A percentile compares a stretch with the other conserved stretches of the same genome.
Conservation (phyloP, 2,113 vertebrate species). For the Psephotus haematonotus region DNA sequence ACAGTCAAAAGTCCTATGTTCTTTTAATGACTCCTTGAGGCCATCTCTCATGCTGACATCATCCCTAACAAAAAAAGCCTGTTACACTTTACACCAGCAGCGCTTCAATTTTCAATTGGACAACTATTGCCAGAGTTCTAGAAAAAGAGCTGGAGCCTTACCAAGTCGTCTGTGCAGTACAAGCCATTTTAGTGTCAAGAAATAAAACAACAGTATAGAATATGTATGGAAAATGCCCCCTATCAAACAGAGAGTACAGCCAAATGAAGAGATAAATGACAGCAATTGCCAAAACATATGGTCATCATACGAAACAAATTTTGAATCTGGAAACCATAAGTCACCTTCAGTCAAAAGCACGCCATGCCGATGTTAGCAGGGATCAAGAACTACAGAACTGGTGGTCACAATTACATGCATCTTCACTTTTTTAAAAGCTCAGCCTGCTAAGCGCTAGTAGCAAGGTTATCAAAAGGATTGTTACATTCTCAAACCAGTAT, state of each 20-base stretch:
- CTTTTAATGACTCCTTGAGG: slow-evolving; percentile 75
- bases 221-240: slow-evolving; percentile 30
- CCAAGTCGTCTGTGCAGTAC: slow-evolving; percentile 23
- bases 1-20: slow-evolving; percentile 71
- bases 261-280: slow-evolving; percentile 20
- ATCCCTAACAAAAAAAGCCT: slow-evolving; percentile 69
- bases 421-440: neutral
- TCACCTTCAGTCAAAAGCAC: neutral
- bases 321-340: slow-evolving; percentile 32
- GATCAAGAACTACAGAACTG: neutral
- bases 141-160: slow-evolving; percentile 23
- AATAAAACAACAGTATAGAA: slow-evolving; percentile 30
- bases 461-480: neutral
- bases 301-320: slow-evolving; percentile 24
- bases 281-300: slow-evolving; percentile 17
- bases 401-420: neutral
- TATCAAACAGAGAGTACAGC: slow-evolving; percentile 1
- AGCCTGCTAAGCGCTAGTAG: neutral
- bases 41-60: slow-evolving; percentile 70
- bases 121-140: slow-evolving; percentile 48
- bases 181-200: slow-evolving; percentile 17
- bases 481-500: neutral
- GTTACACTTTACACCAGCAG: slow-evolving; percentile 57
- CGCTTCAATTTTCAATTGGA: slow-evolving; percentile 44
- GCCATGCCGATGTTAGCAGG: neutral